These are phyloP conservation scores for Temnothorax curvispinosus DNA, from an alignment of 1,140 invertebrate species.

Conservation along the genomic window DNA sequence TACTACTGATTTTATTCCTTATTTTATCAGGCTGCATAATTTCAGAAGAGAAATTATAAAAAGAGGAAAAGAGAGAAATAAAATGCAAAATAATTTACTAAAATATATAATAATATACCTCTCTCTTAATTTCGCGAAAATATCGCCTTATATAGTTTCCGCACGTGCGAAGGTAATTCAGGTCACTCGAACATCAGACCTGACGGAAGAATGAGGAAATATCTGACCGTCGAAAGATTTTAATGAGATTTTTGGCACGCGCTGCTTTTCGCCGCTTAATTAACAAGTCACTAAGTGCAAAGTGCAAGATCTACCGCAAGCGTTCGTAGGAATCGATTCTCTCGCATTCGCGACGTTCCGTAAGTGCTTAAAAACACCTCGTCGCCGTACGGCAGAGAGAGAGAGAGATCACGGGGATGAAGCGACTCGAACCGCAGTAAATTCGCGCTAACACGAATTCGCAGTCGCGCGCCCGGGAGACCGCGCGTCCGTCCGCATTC, in stretches of 20 bases:
- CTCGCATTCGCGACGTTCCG: not conserved
- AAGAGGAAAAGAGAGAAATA: not conserved
- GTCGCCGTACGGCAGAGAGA: not conserved
- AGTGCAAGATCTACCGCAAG: not conserved
- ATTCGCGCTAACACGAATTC: constrained; percentile 25
- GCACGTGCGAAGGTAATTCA: not conserved
- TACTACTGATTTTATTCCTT: not conserved
- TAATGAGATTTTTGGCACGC: constrained; percentile 31
- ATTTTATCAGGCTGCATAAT: not conserved
- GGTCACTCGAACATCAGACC: not conserved
- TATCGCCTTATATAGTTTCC: not conserved
- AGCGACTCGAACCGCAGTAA: constrained; percentile 2
- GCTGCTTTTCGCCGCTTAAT: constrained; percentile 1
- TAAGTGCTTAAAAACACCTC: not conserved
- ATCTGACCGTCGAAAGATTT: constrained; percentile 4
- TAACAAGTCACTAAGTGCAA: constrained; percentile 22
- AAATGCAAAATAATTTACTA: not conserved
- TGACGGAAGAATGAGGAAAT: not conserved
- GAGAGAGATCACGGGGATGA: constrained; percentile 3
- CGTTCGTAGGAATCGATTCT: not conserved
- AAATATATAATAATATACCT: not conserved
- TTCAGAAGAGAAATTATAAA: not conserved
- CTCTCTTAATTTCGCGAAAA: not conserved
- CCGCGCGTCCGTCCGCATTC: not conserved
- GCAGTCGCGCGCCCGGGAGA: not conserved